These are phyloP conservation scores for Hippocampus barbouri DNA, from an alignment of 2,113 vertebrate genomes.

Conservation along the genomic window DNA sequence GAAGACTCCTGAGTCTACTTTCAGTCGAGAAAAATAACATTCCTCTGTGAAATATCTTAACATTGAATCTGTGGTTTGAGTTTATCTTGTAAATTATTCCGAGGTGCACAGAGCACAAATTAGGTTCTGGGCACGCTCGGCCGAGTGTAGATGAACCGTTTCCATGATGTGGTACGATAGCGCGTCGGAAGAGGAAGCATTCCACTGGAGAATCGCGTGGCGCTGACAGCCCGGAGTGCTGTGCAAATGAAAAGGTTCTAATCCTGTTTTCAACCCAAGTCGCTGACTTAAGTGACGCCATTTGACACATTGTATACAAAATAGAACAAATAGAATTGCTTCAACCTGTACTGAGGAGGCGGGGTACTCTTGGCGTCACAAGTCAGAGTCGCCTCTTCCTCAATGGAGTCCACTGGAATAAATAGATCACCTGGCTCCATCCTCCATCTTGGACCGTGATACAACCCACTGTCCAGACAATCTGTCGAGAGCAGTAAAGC, in stretches of 20 bases:
- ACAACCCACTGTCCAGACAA: constrained; percentile 70
- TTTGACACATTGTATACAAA: not conserved
- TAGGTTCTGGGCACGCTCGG: constrained; percentile 1
- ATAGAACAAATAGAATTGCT: not conserved
- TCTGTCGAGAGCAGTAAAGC: constrained; percentile 48
- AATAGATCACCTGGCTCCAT: constrained; percentile 76
- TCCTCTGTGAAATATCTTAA: not conserved
- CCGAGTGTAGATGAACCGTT: constrained; percentile 1
- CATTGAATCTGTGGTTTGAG: constrained; percentile 1
- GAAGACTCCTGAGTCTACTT: too few species aligned
- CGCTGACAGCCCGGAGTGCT: constrained; percentile 3
- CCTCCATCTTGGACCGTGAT: constrained; percentile 72
- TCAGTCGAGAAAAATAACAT: constrained; percentile 4
- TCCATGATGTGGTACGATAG: not conserved
- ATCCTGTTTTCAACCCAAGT: not conserved
- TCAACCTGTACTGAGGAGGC: constrained; percentile 70
- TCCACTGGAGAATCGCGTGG: constrained; percentile 20
- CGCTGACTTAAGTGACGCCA: not conserved
- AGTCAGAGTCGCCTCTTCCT: constrained; percentile 72
- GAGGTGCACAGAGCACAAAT: constrained; percentile 1
- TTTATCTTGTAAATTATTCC: constrained; percentile 9
- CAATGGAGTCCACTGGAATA: constrained; percentile 69
- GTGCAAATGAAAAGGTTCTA: not conserved
- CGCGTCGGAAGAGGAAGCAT: not conserved
- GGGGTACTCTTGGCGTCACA: constrained; percentile 72